phyloP scores from a whole-genome alignment of 2,888 invertebrate species.

The Dryococelus australis region DNA sequence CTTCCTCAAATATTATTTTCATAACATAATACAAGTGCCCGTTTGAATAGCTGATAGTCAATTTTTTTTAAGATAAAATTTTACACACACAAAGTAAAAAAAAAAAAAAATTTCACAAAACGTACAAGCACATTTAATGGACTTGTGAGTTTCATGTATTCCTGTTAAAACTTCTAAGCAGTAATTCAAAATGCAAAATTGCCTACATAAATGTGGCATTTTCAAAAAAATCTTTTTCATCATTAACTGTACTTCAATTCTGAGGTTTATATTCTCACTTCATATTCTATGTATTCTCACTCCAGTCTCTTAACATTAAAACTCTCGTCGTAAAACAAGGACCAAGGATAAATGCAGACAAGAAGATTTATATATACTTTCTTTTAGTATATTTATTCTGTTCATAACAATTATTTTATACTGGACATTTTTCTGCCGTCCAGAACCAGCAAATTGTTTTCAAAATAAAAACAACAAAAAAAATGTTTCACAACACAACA shows the following conservation, averaged over 20 bases:
- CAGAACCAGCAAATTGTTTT: neutral
- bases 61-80: too few relatives aligned
- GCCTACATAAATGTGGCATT: neutral
- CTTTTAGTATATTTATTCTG: slow-evolving; percentile 21
- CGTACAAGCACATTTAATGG: neutral
- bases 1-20: too few relatives aligned
- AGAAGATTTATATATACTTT: neutral
- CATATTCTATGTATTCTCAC: neutral
- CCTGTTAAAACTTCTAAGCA: neutral
- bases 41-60: too few relatives aligned
- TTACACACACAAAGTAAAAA: neutral
- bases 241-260: neutral
- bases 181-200: neutral
- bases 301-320: neutral
- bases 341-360: neutral
- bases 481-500: neutral
- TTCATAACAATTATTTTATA: slow-evolving; percentile 26
- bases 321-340: neutral
- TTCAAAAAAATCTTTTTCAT: neutral
- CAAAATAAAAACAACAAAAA: neutral
- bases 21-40: too few relatives aligned
- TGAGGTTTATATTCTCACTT: too few relatives aligned
- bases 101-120: neutral
- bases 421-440: slow-evolving; percentile 23
- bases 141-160: neutral